Evolutionary conservation across 1,140 invertebrate genomes (phyloP).

Genomic region (Bombus soroeensis): DNA sequence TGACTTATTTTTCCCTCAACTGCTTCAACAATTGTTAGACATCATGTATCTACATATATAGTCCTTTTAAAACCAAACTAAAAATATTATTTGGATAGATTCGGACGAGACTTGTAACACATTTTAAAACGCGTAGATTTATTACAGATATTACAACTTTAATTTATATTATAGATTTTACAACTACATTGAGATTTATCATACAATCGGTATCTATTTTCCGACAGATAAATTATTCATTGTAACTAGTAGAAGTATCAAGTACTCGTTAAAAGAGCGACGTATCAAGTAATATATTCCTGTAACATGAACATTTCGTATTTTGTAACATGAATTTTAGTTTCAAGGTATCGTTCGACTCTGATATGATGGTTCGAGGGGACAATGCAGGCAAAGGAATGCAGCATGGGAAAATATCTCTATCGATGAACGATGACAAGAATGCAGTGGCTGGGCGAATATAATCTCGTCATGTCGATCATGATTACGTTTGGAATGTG

Average conservation of each 20-base stretch:
- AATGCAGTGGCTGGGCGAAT: not conserved
- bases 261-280: not conserved
- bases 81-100: no score
- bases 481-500: constrained; percentile 24
- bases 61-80: no score
- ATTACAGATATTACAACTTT: no score
- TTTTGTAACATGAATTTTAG: no score
- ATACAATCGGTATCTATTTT: not conserved
- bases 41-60: no score
- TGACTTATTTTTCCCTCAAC: no score
- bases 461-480: constrained; percentile 16
- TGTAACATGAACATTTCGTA: not conserved
- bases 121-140: no score
- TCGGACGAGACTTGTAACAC: no score
- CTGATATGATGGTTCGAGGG: not conserved
- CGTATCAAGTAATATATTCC: not conserved
- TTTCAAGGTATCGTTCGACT: not conserved
- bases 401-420: not conserved
- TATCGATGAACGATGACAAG: constrained; percentile 11
- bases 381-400: constrained; percentile 9
- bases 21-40: no score
- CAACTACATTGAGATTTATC: not conserved
- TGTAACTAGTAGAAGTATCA: no score
- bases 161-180: no score
- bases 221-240: not conserved